Base-by-base conservation (phyloP, 2,888 invertebrate genomes). In the Lypha dubia region DNA sequence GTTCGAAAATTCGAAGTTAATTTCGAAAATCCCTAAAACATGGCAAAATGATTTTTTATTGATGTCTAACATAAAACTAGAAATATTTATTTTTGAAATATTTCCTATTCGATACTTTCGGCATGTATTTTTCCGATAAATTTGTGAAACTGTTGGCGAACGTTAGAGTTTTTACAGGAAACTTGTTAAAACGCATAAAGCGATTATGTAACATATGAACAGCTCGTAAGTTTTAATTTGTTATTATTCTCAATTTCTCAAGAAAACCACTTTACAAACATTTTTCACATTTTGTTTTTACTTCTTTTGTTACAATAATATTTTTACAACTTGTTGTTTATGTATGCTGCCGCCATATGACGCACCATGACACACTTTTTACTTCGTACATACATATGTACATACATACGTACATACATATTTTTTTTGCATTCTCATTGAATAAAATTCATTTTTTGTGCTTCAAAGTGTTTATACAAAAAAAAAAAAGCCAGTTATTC, bases 361-460 rank as follows among this genome's bases (percentile, higher is more conserved):
- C 77, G 84, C 74, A 74, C 77, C 84, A 79, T 84, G 84, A 80
- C 84, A 84, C 80, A 84, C 76, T 77, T 80, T 80, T 62, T 49
- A 22, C 56, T 77, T 75, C 13, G 46, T 62, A 70, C n/a, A 46
- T 70, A 70, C 63, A n/a, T n/a, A n/a, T n/a, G n/a, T n/a, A n/a
- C n/a, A n/a, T n/a, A n/a, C n/a, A n/a, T n/a, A n/a, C n/a, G n/a
- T n/a, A n/a, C n/a, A n/a, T n/a, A n/a, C n/a, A n/a, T n/a, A n/a
- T n/a, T n/a, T 51, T 81, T 73, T 53, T 80, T 56, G 32, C 32
- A 24, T 74, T 63, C 75, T 56, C 28, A 63, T 62, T 56, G 38
- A 53, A 60, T 44, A n/a, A 20, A 32, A 32, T 8, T 20, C 9
- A 20, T 51, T 38, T 75, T 5, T 63, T 56, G 46, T 58, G 24